Percentiles rank a stretch among this genome's conserved stretches.
Evolutionary conservation across 1,140 invertebrate species (phyloP).

Genomic region (Pachyrhynchus sulphureomaculatus): DNA sequence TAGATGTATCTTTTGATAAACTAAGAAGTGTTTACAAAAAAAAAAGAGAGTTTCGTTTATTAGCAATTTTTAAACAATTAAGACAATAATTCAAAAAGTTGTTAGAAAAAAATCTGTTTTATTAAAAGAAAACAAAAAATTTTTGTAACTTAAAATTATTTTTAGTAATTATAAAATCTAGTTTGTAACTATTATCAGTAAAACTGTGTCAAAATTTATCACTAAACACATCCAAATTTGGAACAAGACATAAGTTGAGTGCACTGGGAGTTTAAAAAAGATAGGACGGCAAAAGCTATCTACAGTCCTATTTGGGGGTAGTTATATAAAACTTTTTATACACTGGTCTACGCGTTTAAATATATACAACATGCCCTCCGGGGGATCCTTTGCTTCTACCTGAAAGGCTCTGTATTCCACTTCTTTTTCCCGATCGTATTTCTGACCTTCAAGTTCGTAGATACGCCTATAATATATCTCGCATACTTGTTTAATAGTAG

Average conservation of each 20-base stretch:
- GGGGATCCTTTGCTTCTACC: constrained; percentile 56
- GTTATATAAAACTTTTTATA: constrained; percentile 9
- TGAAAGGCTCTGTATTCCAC: constrained; percentile 90
- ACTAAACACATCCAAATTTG: no score
- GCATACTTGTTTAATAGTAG: constrained; percentile 77
- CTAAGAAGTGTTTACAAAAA: neutral
- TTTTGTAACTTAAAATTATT: no score
- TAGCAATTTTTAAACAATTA: neutral
- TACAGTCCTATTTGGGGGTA: no score
- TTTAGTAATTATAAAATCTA: no score
- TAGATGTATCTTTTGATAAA: no score
- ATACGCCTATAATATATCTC: constrained; percentile 85
- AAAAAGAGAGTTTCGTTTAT: neutral
- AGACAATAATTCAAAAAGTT: neutral
- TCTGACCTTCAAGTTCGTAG: constrained; percentile 83
- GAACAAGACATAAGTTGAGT: no score
- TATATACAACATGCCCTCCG: constrained; percentile 28
- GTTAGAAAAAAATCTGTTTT: neutral
- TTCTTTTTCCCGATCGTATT: constrained; percentile 95
- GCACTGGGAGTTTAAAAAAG: no score
- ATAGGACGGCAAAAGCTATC: no score
- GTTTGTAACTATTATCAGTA: no score
- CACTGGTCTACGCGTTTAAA: constrained; percentile 11
- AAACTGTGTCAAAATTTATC: no score
- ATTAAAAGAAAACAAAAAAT: neutral